Evolutionary conservation across 2,888 invertebrate genomes (phyloP), one percentile per base, ranked within the genome.

Genomic region (Philonicus albiceps): DNA sequence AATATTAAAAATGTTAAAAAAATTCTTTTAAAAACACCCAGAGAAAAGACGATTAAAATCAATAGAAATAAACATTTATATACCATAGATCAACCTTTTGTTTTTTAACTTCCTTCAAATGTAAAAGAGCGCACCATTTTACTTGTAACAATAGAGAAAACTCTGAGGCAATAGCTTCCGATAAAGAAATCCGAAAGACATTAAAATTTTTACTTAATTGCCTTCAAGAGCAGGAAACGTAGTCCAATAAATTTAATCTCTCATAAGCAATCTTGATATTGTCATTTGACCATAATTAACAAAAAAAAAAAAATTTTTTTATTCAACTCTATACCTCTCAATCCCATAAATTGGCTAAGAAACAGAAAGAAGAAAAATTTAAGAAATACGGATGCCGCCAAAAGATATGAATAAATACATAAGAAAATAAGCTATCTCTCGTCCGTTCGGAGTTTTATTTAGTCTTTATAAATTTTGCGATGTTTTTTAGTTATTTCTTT

Each of bases 151-250:
- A 64, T 64, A 27, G 64, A 64, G n/a, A 64, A 7, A 64, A 22
- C 22, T 64, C 27, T 11, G 64, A 11, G 22, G 64, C 64, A 80
- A 80, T 27, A 80, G 31, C 53, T 19, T 27, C 49, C 27, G 80
- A 53, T 49, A 43, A 27, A 80, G 16, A 53, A 49, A 53, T 30
- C 27, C 31, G 53, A 49, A 80, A 49, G 27, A 11, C 22, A 80
- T 55, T 81, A 34, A 81, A 37, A 19, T 55, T 81, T 81, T n/a
- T n/a, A n/a, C n/a, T n/a, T 81, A 55, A 55, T 81, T 16, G 34
- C 53, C 80, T 11, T 4, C 5, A 19, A 40, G 34, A 40, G 19
- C 27, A 78, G 78, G 78, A 78, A 78, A 49, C 49, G 22, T 49
- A 78, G 40, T 22, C 40, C 49, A 78, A 78, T 78, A 43, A 78